phyloP scores from a whole-genome alignment of 2,797 vertebrate species.

The Trichosurus vulpecula region DNA sequence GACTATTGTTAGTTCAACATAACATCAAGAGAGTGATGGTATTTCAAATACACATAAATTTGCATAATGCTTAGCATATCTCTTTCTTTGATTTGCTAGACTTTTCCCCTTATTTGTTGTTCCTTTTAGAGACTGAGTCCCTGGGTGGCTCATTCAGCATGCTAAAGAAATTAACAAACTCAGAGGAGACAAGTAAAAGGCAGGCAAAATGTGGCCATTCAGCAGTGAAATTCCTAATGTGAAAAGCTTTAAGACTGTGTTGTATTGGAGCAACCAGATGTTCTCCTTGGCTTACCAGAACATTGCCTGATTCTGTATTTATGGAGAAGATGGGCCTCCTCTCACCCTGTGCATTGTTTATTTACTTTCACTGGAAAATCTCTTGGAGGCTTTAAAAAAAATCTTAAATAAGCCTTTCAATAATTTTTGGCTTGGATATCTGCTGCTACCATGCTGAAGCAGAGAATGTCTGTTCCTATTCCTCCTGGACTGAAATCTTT shows the following conservation, averaged over 20 bases:
- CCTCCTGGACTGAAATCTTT: neutral
- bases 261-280: constrained; percentile 30
- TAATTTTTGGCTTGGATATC: neutral
- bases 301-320: constrained; percentile 19
- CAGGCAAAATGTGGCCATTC: neutral
- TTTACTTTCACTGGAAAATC: constrained; percentile 16
- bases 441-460: neutral
- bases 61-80: constrained; percentile 36
- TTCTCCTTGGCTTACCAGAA: neutral
- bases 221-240: neutral
- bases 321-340: neutral
- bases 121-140: constrained; percentile 12
- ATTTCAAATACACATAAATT: constrained; percentile 71
- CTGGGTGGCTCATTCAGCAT: neutral
- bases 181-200: neutral
- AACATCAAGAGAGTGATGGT: constrained; percentile 55
- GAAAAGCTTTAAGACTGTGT: neutral
- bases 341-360: constrained; percentile 21
- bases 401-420: neutral
- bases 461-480: neutral
- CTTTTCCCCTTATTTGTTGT: neutral
- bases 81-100: constrained; percentile 1
- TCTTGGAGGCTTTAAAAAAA: constrained; percentile 29
- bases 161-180: neutral
- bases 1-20: constrained; percentile 71